Conservation (phyloP, 2,797 vertebrate genomes). For the Labeo calbasu region DNA sequence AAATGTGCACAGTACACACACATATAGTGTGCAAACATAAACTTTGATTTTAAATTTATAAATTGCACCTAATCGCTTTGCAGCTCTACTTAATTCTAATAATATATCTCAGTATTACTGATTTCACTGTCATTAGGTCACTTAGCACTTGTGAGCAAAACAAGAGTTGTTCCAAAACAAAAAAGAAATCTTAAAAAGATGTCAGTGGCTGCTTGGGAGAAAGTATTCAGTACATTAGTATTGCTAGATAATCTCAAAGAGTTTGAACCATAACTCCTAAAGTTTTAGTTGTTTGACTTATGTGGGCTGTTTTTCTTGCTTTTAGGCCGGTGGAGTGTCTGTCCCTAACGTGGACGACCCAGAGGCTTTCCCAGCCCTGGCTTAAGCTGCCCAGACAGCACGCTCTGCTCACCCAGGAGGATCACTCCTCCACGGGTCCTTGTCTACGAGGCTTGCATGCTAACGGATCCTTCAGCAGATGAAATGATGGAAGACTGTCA, state of each 20-base stretch:
- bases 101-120: neutral
- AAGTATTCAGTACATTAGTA: neutral
- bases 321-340: slow-evolving; percentile 85
- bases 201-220: too few relatives aligned
- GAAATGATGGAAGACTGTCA: slow-evolving; percentile 93
- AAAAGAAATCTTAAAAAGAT: too few relatives aligned
- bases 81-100: too few relatives aligned
- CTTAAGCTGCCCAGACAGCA: slow-evolving; percentile 83
- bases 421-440: slow-evolving; percentile 79
- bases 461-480: slow-evolving; percentile 98
- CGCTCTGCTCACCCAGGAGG: slow-evolving; percentile 68
- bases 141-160: neutral
- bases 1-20: too few relatives aligned
- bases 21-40: too few relatives aligned
- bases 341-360: slow-evolving; percentile 98
- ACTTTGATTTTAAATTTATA: too few relatives aligned
- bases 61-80: too few relatives aligned
- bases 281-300: neutral
- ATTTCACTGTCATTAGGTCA: neutral
- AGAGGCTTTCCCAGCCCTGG: slow-evolving; percentile 98
- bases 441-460: slow-evolving; percentile 99
- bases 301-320: neutral
- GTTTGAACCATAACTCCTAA: neutral
- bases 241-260: neutral
- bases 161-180: neutral